These are phyloP conservation scores for Globodera rostochiensis DNA, from an alignment of 1,140 invertebrate species.

Conservation along the genomic window DNA sequence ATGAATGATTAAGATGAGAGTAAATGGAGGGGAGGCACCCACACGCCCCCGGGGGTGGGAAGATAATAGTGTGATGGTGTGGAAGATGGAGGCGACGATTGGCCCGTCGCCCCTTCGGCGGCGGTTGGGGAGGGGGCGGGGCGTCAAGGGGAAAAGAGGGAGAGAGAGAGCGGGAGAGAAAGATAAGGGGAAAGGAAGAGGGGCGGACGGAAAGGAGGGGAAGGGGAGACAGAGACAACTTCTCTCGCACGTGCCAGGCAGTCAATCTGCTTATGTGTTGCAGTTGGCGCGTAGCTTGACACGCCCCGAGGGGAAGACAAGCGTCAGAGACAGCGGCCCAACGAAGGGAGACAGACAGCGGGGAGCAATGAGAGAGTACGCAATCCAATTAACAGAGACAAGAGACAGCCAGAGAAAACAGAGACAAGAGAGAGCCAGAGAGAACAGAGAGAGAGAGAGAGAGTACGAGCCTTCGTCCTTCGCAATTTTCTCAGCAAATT, in stretches of 20 bases:
- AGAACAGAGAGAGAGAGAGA: background rate
- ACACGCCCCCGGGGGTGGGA: background rate
- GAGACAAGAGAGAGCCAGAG: background rate
- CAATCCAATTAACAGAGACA: too few species aligned
- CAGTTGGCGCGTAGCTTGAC: constrained; percentile 21
- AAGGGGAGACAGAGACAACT: background rate
- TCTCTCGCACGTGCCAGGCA: background rate
- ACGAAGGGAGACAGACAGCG: background rate
- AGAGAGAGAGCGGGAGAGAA: background rate
- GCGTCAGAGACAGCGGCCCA: background rate
- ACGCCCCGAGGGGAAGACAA: background rate
- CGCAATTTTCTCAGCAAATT: constrained; percentile 23
- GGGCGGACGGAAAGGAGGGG: background rate
- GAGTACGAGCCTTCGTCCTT: background rate
- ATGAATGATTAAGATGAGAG: background rate
- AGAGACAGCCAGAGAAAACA: background rate
- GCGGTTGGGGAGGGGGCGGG: background rate
- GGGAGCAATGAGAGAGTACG: background rate
- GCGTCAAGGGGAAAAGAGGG: background rate
- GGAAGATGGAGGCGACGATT: constrained; percentile 11
- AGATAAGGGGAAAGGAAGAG: constrained; percentile 1
- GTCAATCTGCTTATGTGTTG: constrained; percentile 33
- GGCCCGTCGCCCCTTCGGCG: background rate
- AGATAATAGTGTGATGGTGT: constrained; percentile 11
- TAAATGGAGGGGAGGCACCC: constrained; percentile 8